phyloP scores from a whole-genome alignment of 2,888 invertebrate genomes.

The Mechanitis mazaeus region DNA sequence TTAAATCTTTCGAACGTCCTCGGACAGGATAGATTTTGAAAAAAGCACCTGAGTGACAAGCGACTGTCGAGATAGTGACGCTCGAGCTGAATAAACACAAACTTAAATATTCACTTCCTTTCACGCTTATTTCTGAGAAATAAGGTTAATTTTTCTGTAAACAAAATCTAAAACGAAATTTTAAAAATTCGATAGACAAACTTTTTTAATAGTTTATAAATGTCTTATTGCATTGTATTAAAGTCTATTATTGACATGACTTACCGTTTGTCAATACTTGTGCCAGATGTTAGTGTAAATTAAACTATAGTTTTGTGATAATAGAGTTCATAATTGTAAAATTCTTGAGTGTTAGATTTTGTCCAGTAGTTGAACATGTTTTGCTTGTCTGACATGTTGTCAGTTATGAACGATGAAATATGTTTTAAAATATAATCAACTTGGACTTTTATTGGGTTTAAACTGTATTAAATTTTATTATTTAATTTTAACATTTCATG shows the following conservation, averaged over 20 bases:
- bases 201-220: slow-evolving; percentile 17
- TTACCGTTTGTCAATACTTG: slow-evolving; percentile 13
- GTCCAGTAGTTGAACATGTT: slow-evolving; percentile 32
- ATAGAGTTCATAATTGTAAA: slow-evolving; percentile 19
- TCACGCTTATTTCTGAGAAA: slow-evolving; percentile 1
- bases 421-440: slow-evolving; percentile 32
- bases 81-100: slow-evolving; percentile 24
- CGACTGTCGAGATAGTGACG: slow-evolving; percentile 39
- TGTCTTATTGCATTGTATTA: slow-evolving; percentile 11
- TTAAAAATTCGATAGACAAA: slow-evolving; percentile 20
- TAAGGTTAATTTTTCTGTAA: slow-evolving; percentile 19
- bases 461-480: neutral
- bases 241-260: slow-evolving; percentile 13
- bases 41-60: slow-evolving; percentile 38
- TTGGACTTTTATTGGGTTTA: slow-evolving; percentile 2
- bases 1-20: slow-evolving; percentile 33
- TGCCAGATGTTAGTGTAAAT: slow-evolving; percentile 18
- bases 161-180: slow-evolving; percentile 12
- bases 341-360: slow-evolving; percentile 16
- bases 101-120: slow-evolving; percentile 5
- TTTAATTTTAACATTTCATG: too few species aligned
- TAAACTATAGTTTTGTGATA: slow-evolving; percentile 8
- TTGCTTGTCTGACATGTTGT: slow-evolving; percentile 34
- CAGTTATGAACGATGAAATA: slow-evolving; percentile 34
- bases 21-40: slow-evolving; percentile 36